phyloP scores from a whole-genome alignment of 2,888 invertebrate species.

The Aquatica leii region DNA sequence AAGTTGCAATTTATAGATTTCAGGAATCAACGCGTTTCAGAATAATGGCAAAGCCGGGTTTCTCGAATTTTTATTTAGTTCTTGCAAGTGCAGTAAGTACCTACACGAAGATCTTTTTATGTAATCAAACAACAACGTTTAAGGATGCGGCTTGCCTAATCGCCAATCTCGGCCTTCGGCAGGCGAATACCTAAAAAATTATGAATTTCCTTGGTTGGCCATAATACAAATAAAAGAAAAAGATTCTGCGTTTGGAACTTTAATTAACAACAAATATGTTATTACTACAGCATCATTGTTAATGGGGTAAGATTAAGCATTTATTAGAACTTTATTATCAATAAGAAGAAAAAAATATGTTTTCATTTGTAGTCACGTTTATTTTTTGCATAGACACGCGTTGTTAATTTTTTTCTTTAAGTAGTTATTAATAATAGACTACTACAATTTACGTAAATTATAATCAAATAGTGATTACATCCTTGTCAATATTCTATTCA shows the following conservation, averaged over 20 bases:
- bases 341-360: too few species aligned
- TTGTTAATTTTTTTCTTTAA: too few species aligned
- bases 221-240: conserved; percentile 59
- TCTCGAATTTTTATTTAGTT: conserved; percentile 47
- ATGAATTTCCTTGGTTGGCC: conserved; percentile 68
- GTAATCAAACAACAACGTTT: conserved; percentile 6
- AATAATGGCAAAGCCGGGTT: conserved; percentile 30
- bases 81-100: conserved; percentile 54
- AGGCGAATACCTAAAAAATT: conserved; percentile 61
- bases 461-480: too few species aligned
- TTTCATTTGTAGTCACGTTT: too few species aligned
- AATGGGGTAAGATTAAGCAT: conserved; percentile 57
- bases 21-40: too few species aligned
- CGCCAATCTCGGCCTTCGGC: conserved; percentile 60
- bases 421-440: too few species aligned
- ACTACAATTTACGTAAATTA: too few species aligned
- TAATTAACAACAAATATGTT: conserved; percentile 68
- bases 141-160: conserved; percentile 64
- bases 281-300: conserved; percentile 65
- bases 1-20: too few species aligned
- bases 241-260: conserved; percentile 59
- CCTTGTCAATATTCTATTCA: too few species aligned
- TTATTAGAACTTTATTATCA: not conserved
- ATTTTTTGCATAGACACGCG: too few species aligned
- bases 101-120: not conserved